Evolutionary conservation across 2,888 invertebrate genomes (phyloP), one percentile per base, ranked within the genome.

Genomic region (Epsilonema sp.): DNA sequence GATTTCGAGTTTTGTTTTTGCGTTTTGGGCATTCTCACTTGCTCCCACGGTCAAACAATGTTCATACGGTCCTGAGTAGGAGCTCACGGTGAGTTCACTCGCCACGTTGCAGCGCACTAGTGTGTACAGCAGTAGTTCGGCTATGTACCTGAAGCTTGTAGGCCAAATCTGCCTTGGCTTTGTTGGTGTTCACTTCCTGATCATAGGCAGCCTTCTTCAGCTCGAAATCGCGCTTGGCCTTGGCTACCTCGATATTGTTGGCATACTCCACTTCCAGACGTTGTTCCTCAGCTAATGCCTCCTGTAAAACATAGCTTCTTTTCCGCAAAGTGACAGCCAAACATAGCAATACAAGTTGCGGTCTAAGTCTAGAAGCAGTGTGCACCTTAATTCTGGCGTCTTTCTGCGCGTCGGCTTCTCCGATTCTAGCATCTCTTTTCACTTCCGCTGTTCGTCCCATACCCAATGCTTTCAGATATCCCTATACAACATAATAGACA

Each of bases 241-340:
- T 89, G 1, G 92, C 89, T 50, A 94, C 90, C 68, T 92, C 90
- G 1, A 89, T 87, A 65, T 94, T 90, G 70, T 94, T 94, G 20
- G 83, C 70, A 66, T 86, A 86, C 51, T 85, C 77, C 0, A 89
- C 76, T 0, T 89, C 87, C 87, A 90, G 86, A 43, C 89, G 75
- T 65, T 89, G 85, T 67, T 92, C 89, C 65, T 92, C 90, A 0
- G 92, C 92, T 63, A 87, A 80, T 0, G 90, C 90, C 69, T 90
- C 89, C 68, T 69, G n/a, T n/a, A n/a, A n/a, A n/a, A n/a, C n/a
- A n/a, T n/a, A 51, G 38, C 47, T 49, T 22, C 24, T 21, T 24
- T 19, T 4, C 37, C 8, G 16, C 31, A 11, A 11, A n/a, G n/a
- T n/a, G n/a, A n/a, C n/a, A n/a, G n/a, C n/a, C n/a, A n/a, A n/a